These are phyloP conservation scores for Hystrix brachyura DNA, from an alignment of 2,113 vertebrate genomes.

Conservation along the genomic window DNA sequence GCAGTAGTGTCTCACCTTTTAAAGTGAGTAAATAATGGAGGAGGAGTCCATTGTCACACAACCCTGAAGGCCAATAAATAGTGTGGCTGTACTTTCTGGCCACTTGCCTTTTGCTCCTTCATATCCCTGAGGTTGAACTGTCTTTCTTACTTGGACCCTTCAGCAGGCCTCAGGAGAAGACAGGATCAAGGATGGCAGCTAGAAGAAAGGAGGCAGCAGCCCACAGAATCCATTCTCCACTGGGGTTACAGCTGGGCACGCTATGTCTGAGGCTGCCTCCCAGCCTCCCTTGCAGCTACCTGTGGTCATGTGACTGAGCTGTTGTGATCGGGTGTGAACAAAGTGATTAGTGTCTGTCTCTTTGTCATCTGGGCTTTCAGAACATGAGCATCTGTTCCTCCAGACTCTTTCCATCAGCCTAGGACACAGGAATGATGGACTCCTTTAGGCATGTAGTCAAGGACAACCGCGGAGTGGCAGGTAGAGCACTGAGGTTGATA, in stretches of 20 bases:
- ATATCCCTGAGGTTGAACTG: no score
- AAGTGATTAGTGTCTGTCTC: neutral
- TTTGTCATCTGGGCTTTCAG: neutral
- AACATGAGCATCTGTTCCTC: neutral
- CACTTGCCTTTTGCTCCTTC: neutral
- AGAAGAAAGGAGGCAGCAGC: no score
- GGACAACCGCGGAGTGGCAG: no score
- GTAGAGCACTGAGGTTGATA: neutral
- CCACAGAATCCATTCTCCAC: neutral
- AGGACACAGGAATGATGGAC: neutral
- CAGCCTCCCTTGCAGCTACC: neutral
- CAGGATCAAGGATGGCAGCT: neutral
- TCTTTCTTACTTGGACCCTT: neutral
- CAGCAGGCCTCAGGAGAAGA: neutral
- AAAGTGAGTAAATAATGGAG: neutral
- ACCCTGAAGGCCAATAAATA: neutral
- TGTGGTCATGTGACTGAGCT: neutral
- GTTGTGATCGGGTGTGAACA: neutral
- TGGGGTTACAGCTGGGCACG: neutral
- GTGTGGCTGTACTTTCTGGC: neutral
- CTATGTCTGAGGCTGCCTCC: no score
- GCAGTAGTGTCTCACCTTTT: neutral
- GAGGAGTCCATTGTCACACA: no score
- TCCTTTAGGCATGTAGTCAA: no score
- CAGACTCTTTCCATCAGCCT: neutral